phyloP scores from a whole-genome alignment of 2,888 invertebrate species.

The Uloborus plumipes region DNA sequence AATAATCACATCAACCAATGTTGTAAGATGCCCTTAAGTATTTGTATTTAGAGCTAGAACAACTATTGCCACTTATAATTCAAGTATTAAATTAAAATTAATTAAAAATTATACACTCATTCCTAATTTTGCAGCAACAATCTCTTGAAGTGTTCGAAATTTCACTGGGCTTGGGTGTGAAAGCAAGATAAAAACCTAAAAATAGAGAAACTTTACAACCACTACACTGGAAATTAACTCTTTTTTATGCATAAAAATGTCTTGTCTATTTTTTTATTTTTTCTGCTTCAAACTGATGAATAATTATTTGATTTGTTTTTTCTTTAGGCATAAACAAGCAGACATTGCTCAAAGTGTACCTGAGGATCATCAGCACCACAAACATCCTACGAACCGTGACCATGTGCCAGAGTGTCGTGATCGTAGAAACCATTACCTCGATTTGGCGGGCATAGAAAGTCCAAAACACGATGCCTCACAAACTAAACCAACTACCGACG shows the following conservation, averaged over 20 bases:
- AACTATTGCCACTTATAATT: too few relatives aligned
- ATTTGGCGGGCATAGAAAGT: constrained; percentile 72
- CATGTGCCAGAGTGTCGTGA: constrained; percentile 67
- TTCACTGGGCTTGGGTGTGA: too few relatives aligned
- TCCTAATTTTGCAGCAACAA: too few relatives aligned
- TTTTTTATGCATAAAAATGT: not conserved
- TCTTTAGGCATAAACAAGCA: constrained; percentile 45
- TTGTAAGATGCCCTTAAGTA: too few relatives aligned
- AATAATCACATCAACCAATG: too few relatives aligned
- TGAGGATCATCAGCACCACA: constrained; percentile 68
- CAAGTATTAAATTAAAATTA: too few relatives aligned
- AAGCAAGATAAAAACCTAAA: too few relatives aligned
- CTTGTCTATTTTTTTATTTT: not conserved
- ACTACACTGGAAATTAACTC: too few relatives aligned
- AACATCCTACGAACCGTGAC: constrained; percentile 68
- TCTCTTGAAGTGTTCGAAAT: too few relatives aligned
- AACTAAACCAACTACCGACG: constrained; percentile 14
- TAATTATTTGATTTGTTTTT: constrained; percentile 67
- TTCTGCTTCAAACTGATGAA: not conserved
- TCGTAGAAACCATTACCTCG: constrained; percentile 70
- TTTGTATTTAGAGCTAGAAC: too few relatives aligned
- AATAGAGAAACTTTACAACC: too few relatives aligned
- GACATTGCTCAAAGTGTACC: constrained; percentile 35
- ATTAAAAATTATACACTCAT: too few relatives aligned
- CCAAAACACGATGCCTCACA: constrained; percentile 63